A percentile compares a stretch with the other conserved stretches of the same genome.
phyloP scores from a whole-genome alignment of 2,113 vertebrate species.

The Herpetotheres cachinnans region DNA sequence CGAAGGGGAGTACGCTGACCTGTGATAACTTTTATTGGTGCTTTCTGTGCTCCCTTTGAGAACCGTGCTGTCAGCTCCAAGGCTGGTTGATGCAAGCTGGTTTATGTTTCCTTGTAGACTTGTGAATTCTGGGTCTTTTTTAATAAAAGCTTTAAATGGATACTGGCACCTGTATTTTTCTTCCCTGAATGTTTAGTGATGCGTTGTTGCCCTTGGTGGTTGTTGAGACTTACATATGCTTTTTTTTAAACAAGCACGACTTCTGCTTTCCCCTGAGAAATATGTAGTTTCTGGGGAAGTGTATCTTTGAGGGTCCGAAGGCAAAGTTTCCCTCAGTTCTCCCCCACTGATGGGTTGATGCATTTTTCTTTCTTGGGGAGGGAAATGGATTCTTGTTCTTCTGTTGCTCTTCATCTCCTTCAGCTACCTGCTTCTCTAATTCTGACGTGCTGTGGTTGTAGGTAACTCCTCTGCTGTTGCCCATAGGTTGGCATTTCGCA shows the following conservation, averaged over 20 bases:
- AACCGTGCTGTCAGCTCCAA: not conserved
- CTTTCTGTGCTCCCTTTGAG: not conserved
- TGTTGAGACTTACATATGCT: rapidly evolving
- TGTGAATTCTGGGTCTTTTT: not conserved
- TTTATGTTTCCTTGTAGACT: not conserved
- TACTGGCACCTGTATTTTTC: not conserved
- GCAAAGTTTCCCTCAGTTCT: not conserved
- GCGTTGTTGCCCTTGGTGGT: not conserved
- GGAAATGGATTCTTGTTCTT: not conserved
- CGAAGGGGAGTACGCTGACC: not conserved
- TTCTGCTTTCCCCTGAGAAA: not conserved
- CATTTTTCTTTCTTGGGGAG: not conserved
- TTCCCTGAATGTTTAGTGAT: not conserved
- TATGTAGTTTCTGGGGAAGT: not conserved
- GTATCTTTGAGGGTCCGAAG: not conserved
- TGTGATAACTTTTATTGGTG: not conserved
- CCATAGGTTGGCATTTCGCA: rapidly evolving
- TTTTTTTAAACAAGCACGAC: not conserved
- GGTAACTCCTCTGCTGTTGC: not conserved
- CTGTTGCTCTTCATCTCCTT: not conserved
- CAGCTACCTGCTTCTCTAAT: not conserved
- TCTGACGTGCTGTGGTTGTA: rapidly evolving
- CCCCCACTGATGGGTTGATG: too few species aligned
- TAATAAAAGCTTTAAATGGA: not conserved
- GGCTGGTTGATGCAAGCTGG: not conserved